Evolutionary conservation across 53 echinoderm and acorn worm species (phyloP), one percentile per base, ranked within the genome.

Genomic region (Patiria pectinifera): DNA sequence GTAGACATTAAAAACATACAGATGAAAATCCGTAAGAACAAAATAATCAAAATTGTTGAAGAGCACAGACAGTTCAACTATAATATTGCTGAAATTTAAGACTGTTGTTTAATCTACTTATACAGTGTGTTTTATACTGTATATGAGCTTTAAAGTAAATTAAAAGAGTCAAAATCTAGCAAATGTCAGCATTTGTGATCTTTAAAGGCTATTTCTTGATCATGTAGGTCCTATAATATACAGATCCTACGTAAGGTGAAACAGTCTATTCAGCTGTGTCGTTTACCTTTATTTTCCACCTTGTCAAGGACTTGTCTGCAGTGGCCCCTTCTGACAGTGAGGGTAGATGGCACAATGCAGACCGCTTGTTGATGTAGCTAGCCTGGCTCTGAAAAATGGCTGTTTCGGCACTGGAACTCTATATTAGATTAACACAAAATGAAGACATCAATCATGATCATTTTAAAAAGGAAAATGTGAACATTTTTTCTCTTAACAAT

Each of bases 201-300:
- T 66, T 66, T 66, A 15, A 14, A 66, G 66, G 10, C 15, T 66
- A 14, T 66, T 66, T 66, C 66, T 66, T 66, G 66, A 66, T 66
- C 10, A 4, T 53, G 6, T 8, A 53, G 53, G 53, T 53, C 53
- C 8, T 6, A 8, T 53, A 6, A 53, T 53, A 53, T 53, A 5
- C 53, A 53, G 53, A 53, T 53, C 53, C 5, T 74, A 74, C 5
- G 13, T 23, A 23, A 74, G 24, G 6, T 24, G 35, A 35, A 35
- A 35, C 35, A 35, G 35, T 35, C 35, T 35, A 35, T 35, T 35
- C 35, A 35, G 35, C 3, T 74, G 11, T 69, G 21, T 69, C 10
- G 21, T 23, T 74, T 88, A 97, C 97, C 97, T 97, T 93, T 13
- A 97, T 92, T 44, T 95, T 92, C 97, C 97, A 97, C 48, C 92